Evolutionary conservation across 2,797 vertebrate genomes (phyloP).

Genomic region (Nyctibius grandis): DNA sequence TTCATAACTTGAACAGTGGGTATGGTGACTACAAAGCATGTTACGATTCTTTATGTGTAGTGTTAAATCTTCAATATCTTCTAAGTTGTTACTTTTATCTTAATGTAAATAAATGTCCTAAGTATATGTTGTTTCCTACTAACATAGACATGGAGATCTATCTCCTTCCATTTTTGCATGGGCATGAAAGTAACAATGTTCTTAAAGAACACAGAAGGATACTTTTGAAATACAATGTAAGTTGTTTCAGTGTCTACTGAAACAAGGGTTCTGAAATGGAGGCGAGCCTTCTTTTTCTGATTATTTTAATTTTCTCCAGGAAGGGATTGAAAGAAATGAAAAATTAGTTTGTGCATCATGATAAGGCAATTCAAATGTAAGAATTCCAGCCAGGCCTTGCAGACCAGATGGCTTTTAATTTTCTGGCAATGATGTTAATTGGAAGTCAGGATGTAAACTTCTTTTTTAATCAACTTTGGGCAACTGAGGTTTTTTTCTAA

Average conservation of each 20-base stretch:
- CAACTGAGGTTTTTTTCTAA: conserved; percentile 21
- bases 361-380: conserved; percentile 39
- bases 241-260: background rate
- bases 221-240: background rate
- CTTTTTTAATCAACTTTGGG: conserved; percentile 41
- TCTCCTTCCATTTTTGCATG: background rate
- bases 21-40: background rate
- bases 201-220: background rate
- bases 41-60: background rate
- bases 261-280: background rate
- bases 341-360: conserved; percentile 54
- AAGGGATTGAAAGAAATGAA: conserved; percentile 19
- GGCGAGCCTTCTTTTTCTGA: background rate
- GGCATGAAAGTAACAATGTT: background rate
- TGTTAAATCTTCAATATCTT: background rate
- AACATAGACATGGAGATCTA: background rate
- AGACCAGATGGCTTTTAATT: conserved; percentile 68
- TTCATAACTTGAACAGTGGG: background rate
- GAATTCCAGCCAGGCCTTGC: conserved; percentile 29
- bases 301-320: conserved; percentile 26
- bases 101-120: background rate
- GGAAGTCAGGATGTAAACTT: conserved; percentile 46
- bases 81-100: conserved; percentile 40
- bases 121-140: conserved; percentile 20
- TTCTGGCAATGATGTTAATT: conserved; percentile 56